phyloP scores from a whole-genome alignment of 2,113 vertebrate species.

The Maccullochella peelii region DNA sequence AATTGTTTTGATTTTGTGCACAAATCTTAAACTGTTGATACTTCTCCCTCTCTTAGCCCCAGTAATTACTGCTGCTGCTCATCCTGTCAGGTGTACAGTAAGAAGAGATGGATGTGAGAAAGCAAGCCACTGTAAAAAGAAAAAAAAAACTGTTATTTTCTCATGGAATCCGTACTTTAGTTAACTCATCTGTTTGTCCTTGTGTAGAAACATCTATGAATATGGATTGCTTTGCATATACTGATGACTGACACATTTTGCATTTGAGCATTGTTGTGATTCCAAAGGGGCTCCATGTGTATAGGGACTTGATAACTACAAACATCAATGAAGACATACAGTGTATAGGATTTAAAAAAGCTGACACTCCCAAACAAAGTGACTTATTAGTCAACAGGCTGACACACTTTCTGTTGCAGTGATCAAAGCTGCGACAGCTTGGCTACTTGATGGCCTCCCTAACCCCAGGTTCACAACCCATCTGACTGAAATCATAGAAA shows the following conservation, averaged over 20 bases:
- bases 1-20: neutral
- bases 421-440: constrained; percentile 33
- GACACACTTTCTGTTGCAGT: neutral
- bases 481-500: constrained; percentile 44
- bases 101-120: constrained; percentile 1
- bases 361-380: constrained; percentile 9
- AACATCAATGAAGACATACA: neutral
- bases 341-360: neutral
- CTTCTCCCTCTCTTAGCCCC: neutral
- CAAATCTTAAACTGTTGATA: neutral
- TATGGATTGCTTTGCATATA: neutral
- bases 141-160: neutral
- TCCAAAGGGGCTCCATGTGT: neutral
- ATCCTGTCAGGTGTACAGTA: neutral
- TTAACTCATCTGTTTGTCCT: neutral
- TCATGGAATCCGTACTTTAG: neutral
- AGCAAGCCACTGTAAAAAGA: neutral
- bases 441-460: constrained; percentile 1
- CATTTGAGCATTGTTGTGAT: neutral
- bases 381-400: constrained; percentile 9
- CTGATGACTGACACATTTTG: constrained; percentile 3
- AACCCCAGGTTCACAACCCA: constrained; percentile 7
- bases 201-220: constrained; percentile 9
- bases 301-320: neutral
- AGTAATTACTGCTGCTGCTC: constrained; percentile 15